Percentiles rank a stretch among this genome's conserved stretches.
These are phyloP conservation scores for Dendrophyllia cribrosa DNA, from an alignment of 64 coral and sea anemone genomes.

Conservation along the genomic window DNA sequence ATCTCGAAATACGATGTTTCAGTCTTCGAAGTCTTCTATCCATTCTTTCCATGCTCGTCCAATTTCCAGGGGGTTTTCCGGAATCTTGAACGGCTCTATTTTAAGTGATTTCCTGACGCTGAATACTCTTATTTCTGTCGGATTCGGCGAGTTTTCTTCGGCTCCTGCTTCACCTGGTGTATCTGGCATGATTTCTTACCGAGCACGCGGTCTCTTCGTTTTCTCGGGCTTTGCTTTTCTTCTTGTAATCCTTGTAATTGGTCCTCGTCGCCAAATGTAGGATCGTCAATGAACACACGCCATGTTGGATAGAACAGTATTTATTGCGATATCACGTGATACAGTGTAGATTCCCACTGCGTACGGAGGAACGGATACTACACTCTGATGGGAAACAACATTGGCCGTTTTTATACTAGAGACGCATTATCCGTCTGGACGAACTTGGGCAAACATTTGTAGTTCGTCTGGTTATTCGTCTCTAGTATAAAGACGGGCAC, in stretches of 20 bases:
- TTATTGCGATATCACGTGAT: slow-evolving; percentile 13
- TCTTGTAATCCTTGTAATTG: slow-evolving; percentile 25
- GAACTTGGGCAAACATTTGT: too few species aligned
- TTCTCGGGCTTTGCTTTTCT: slow-evolving; percentile 22
- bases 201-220: slow-evolving; percentile 18
- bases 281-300: slow-evolving; percentile 15
- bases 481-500: too few species aligned
- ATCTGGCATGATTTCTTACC: background rate
- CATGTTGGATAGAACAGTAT: background rate
- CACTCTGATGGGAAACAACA: background rate
- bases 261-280: slow-evolving; percentile 29
- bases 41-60: slow-evolving; percentile 53
- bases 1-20: slow-evolving; percentile 62
- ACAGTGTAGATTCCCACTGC: background rate
- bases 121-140: slow-evolving; percentile 36
- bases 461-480: too few species aligned
- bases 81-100: slow-evolving; percentile 66
- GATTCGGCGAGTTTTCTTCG: slow-evolving; percentile 15
- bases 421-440: too few species aligned
- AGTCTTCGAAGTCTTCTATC: slow-evolving; percentile 63
- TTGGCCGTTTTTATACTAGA: too few species aligned
- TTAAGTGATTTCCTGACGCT: slow-evolving; percentile 47
- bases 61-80: slow-evolving; percentile 55
- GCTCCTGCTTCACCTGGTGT: background rate
- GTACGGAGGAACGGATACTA: slow-evolving; percentile 23